Evolutionary conservation across 1,140 invertebrate species (phyloP).

Genomic region (Tetragnatha versicolor): DNA sequence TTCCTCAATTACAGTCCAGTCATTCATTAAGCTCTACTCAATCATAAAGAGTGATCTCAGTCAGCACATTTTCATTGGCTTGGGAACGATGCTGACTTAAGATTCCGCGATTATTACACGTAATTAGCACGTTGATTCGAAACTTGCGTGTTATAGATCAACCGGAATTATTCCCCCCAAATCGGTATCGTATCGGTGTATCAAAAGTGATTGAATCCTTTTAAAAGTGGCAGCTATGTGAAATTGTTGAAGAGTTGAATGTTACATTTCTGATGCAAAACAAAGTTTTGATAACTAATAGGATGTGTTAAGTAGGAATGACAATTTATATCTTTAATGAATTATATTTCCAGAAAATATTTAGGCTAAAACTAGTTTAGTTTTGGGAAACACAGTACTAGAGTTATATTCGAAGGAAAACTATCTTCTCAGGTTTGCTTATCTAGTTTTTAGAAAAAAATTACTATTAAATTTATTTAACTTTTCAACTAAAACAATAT

Average conservation of each 20-base stretch:
- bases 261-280: no score
- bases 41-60: constrained; percentile 15
- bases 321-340: no score
- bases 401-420: no score
- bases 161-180: constrained; percentile 20
- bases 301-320: no score
- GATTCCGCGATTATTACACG: constrained; percentile 25
- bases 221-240: no score
- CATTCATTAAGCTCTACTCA: constrained; percentile 7
- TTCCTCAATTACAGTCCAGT: no score
- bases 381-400: no score
- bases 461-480: neutral
- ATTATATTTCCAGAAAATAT: no score
- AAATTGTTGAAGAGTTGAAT: no score
- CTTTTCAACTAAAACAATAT: neutral
- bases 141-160: constrained; percentile 10
- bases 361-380: no score
- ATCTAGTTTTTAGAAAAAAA: neutral
- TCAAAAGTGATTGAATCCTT: no score
- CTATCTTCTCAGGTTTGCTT: neutral
- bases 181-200: constrained; percentile 18
- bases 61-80: constrained; percentile 29
- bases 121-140: constrained; percentile 23
- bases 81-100: constrained; percentile 43
- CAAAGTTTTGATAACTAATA: no score